Conservation (phyloP, 2,888 invertebrate genomes). For the Cerceris ruficornis region DNA sequence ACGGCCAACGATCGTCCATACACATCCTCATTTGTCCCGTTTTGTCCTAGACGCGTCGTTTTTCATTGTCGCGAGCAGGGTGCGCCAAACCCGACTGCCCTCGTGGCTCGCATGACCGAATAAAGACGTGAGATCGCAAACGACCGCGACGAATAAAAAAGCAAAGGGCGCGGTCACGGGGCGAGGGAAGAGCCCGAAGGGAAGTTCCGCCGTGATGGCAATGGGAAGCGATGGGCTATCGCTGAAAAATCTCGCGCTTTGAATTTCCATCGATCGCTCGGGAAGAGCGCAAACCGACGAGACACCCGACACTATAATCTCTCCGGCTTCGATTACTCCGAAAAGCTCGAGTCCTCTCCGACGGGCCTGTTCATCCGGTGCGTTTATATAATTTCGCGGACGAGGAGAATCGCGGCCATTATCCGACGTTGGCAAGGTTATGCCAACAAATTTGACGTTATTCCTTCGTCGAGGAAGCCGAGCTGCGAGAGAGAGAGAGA, state of each 20-base stretch:
- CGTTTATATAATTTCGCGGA: conserved; percentile 32
- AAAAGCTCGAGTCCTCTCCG: conserved; percentile 35
- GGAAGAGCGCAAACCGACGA: conserved; percentile 40
- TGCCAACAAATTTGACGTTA: not conserved
- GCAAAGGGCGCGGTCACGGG: conserved; percentile 12
- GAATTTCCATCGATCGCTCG: not conserved
- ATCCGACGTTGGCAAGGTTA: not conserved
- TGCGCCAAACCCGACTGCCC: conserved; percentile 11
- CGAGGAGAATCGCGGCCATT: conserved; percentile 1
- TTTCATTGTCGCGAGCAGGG: too few relatives aligned
- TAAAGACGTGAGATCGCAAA: conserved; percentile 71
- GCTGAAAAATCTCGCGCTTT: too few relatives aligned
- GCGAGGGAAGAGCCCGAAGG: conserved; percentile 24
- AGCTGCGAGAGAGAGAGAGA: not conserved
- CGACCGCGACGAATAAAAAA: conserved; percentile 43
- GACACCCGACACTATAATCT: conserved; percentile 55
- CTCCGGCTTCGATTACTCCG: conserved; percentile 54
- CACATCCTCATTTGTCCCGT: too few relatives aligned
- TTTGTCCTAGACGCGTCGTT: too few relatives aligned
- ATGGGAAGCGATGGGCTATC: too few relatives aligned
- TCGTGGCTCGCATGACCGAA: conserved; percentile 64
- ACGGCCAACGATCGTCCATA: too few relatives aligned
- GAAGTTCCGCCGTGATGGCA: conserved; percentile 8
- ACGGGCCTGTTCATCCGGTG: conserved; percentile 46
- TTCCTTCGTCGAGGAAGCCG: not conserved